Evolutionary conservation across 2,113 vertebrate species (phyloP).

Genomic region (Gambusia affinis): DNA sequence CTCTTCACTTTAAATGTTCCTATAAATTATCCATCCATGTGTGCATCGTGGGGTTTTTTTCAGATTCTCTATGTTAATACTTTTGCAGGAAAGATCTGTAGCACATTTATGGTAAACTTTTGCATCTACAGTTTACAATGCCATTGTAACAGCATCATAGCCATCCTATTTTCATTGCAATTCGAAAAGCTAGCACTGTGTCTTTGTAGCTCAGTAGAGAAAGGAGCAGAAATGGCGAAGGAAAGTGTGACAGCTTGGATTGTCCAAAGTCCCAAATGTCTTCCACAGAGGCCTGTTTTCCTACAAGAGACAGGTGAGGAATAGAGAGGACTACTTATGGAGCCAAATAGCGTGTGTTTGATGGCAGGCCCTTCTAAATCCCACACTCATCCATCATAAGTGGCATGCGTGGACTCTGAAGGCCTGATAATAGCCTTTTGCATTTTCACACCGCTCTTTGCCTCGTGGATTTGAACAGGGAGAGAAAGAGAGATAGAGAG

Average conservation of each 20-base stretch:
- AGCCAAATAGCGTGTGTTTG: constrained; percentile 61
- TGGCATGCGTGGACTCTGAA: constrained; percentile 67
- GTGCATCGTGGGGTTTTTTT: no score
- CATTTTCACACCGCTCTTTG: constrained; percentile 68
- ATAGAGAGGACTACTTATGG: constrained; percentile 70
- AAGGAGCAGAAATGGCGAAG: constrained; percentile 77
- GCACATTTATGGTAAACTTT: no score
- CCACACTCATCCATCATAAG: constrained; percentile 79
- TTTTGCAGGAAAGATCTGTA: no score
- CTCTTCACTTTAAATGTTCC: no score
- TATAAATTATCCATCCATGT: no score
- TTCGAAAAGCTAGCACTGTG: constrained; percentile 30
- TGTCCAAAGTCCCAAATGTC: constrained; percentile 82
- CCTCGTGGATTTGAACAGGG: constrained; percentile 67
- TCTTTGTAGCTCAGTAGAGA: background rate
- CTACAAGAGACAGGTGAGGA: constrained; percentile 79
- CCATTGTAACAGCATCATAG: constrained; percentile 15
- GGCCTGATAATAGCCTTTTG: constrained; percentile 77
- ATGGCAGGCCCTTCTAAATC: constrained; percentile 76
- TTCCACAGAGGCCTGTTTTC: constrained; percentile 76
- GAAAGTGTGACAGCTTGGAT: constrained; percentile 58
- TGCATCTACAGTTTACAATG: no score
- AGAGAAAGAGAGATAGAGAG: constrained; percentile 5
- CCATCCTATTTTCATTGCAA: constrained; percentile 16
- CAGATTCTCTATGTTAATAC: no score